Percentiles rank a stretch among this genome's conserved stretches.
phyloP scores from a whole-genome alignment of 2,797 vertebrate genomes.

The Gymnothorax reevesii region DNA sequence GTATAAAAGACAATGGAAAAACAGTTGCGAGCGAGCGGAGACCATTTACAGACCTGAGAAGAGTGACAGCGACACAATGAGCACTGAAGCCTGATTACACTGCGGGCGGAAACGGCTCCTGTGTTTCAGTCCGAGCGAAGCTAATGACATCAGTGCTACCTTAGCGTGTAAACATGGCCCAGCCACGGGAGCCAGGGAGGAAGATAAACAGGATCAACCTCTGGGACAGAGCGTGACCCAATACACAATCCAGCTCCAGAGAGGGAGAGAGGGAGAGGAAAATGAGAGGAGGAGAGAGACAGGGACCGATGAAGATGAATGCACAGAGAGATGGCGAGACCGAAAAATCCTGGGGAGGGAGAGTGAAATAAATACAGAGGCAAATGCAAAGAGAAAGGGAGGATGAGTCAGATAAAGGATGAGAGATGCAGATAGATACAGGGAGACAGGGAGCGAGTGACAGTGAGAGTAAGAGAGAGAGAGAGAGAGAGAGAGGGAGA shows the following conservation, averaged over 20 bases:
- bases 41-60: not conserved
- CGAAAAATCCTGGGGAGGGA: slow-evolving; percentile 33
- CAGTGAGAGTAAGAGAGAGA: slow-evolving; percentile 16
- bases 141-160: slow-evolving; percentile 18
- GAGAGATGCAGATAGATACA: slow-evolving; percentile 49
- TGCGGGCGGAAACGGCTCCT: slow-evolving; percentile 5
- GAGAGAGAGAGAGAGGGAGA: slow-evolving; percentile 2
- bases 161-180: slow-evolving; percentile 22
- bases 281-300: not conserved
- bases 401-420: slow-evolving; percentile 1
- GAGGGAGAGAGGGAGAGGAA: not conserved
- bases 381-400: slow-evolving; percentile 23
- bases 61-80: slow-evolving; percentile 3
- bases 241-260: slow-evolving; percentile 26
- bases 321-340: slow-evolving; percentile 28
- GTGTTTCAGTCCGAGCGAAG: slow-evolving; percentile 9
- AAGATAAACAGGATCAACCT: slow-evolving; percentile 21
- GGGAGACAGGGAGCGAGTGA: not conserved
- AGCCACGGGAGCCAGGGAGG: slow-evolving; percentile 10
- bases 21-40: not conserved
- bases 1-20: not conserved
- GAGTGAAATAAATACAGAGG: not conserved
- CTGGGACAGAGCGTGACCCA: not conserved
- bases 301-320: slow-evolving; percentile 49
- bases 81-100: not conserved